A percentile compares a stretch with the other conserved stretches of the same genome.
Evolutionary conservation across 2,797 vertebrate species (phyloP).

Genomic region (Chelidonichthys spinosus): DNA sequence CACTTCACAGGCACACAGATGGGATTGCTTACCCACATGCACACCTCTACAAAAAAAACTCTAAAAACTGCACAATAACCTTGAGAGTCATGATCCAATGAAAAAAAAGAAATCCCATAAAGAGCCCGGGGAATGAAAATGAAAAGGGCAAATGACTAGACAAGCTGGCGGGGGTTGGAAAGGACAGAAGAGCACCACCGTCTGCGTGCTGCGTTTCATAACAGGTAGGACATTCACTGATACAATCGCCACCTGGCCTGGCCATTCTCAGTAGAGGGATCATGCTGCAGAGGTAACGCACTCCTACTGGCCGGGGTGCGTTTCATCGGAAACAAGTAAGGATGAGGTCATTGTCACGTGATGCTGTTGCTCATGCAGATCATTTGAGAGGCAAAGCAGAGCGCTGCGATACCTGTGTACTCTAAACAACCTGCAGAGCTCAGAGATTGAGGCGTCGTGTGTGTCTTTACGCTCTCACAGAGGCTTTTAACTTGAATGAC

Average conservation of each 20-base stretch:
- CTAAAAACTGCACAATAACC: slow-evolving; percentile 55
- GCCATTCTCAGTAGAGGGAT: slow-evolving; percentile 31
- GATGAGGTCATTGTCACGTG: slow-evolving; percentile 72
- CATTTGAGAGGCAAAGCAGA: slow-evolving; percentile 79
- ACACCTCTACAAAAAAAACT: slow-evolving; percentile 48
- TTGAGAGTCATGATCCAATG: slow-evolving; percentile 64
- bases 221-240: slow-evolving; percentile 59
- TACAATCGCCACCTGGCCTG: slow-evolving; percentile 58
- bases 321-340: slow-evolving; percentile 41
- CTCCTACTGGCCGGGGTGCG: slow-evolving; percentile 25
- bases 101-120: slow-evolving; percentile 51
- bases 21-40: slow-evolving; percentile 52
- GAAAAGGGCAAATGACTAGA: slow-evolving; percentile 72
- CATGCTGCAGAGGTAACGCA: slow-evolving; percentile 39
- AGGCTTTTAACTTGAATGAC: slow-evolving; percentile 33
- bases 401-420: slow-evolving; percentile 50
- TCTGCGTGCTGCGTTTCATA: slow-evolving; percentile 51
- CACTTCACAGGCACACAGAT: slow-evolving; percentile 56
- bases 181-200: slow-evolving; percentile 50
- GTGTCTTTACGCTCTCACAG: slow-evolving; percentile 15
- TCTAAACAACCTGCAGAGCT: slow-evolving; percentile 53
- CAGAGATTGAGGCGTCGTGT: slow-evolving; percentile 1
- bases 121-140: slow-evolving; percentile 61
- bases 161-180: slow-evolving; percentile 45
- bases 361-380: slow-evolving; percentile 40